Evolutionary conservation across 2,797 vertebrate genomes (phyloP).

Genomic region (Nannoperca obscura): DNA sequence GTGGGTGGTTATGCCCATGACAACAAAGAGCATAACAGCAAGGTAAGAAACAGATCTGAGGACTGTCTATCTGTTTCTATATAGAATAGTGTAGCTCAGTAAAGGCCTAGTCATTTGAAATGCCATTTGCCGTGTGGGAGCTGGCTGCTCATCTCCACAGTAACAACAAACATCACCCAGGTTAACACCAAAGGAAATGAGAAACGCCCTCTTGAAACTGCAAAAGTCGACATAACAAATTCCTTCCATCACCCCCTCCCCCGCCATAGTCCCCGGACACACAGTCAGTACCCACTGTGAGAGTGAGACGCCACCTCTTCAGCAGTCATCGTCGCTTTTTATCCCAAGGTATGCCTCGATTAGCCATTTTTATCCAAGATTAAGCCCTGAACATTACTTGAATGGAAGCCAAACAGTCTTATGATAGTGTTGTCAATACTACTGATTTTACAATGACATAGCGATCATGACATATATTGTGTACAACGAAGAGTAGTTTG

Average conservation of each 20-base stretch:
- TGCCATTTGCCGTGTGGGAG: slow-evolving; percentile 58
- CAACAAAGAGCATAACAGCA: slow-evolving; percentile 15
- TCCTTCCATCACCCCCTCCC: slow-evolving; percentile 63
- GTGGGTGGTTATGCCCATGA: background rate
- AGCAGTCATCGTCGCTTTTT: slow-evolving; percentile 11
- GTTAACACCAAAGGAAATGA: slow-evolving; percentile 77
- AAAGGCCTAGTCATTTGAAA: background rate
- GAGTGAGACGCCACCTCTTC: slow-evolving; percentile 27
- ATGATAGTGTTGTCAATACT: background rate
- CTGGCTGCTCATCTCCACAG: slow-evolving; percentile 70
- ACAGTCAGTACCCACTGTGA: slow-evolving; percentile 23
- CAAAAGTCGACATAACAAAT: slow-evolving; percentile 75
- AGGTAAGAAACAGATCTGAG: slow-evolving; percentile 10
- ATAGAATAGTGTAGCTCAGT: background rate
- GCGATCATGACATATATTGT: background rate
- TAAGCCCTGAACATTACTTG: background rate
- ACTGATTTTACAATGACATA: slow-evolving; percentile 1
- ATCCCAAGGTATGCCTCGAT: slow-evolving; percentile 1
- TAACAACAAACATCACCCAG: slow-evolving; percentile 77
- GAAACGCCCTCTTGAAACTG: slow-evolving; percentile 73
- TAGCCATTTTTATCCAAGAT: slow-evolving; percentile 10
- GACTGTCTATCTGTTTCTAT: background rate
- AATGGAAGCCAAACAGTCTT: background rate
- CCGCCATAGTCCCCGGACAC: slow-evolving; percentile 45
- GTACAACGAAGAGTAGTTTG: background rate